Base-by-base conservation (phyloP, 2,113 vertebrate species). In the Etia nguti region DNA sequence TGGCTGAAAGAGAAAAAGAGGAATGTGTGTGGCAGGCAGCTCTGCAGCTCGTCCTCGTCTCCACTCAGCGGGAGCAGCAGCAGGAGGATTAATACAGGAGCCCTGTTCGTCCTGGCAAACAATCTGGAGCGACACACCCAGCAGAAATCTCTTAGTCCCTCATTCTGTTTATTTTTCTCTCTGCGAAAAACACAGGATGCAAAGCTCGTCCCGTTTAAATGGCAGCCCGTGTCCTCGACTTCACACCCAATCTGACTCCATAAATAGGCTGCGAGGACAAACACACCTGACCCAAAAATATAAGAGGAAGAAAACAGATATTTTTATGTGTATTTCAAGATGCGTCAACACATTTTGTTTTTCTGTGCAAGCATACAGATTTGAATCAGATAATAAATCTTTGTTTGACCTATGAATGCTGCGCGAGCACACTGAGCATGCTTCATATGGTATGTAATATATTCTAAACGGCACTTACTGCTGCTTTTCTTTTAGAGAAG, bases 41-140 rank as follows among this genome's bases (percentile, higher is more conserved):
- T 60, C 88, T 60, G 87, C 81, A 57, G 90, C 87, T 91, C 86
- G 88, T 88, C 56, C 82, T 86, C 36, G 82, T 88, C 82, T 88
- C 60, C 56, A 12, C 81, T 73, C 88, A 92, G 88, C 92, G 87
- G 92, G 82, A 86, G 89, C 90, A 93, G 89, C 90, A 90, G 90
- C 82, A 86, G 86, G 90, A 90, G 92, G 92, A 94, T 93, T 94
- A 92, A 87, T 83, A 60, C 86, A 90, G 90, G 80, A 91, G 86
- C 84, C 50, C 60, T n/a, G 50, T 86, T 84, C 55, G 5, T 83
- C 79, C 81, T 75, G 75, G 59, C 77, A 91, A 88, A 93, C 89
- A 90, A 92, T 90, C 87, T 92, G 90, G 73, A 92, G 83, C 54
- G 9, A 80, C 91, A 91, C 89, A 86, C 81, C 77, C 87, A 75